Percentiles rank a stretch among this genome's conserved stretches.
Evolutionary conservation across 1,140 invertebrate genomes (phyloP).

Genomic region (Gryon sp.): DNA sequence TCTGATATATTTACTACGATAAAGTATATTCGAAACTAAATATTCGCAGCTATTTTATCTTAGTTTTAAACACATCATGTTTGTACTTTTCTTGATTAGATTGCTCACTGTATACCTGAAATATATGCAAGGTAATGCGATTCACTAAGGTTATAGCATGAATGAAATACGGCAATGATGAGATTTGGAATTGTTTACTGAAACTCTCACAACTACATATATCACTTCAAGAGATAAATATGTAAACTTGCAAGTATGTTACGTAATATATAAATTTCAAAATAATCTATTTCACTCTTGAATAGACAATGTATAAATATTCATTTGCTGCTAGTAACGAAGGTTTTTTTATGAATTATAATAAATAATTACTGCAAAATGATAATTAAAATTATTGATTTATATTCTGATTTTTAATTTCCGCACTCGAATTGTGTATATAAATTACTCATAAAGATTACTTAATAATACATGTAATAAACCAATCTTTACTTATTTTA

Average conservation of each 20-base stretch:
- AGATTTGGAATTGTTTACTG: constrained; percentile 7
- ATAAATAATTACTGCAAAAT: too few species aligned
- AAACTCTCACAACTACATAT: not conserved
- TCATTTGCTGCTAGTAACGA: too few species aligned
- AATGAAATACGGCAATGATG: constrained; percentile 35
- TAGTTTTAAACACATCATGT: constrained; percentile 25
- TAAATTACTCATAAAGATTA: too few species aligned
- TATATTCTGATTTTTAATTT: too few species aligned
- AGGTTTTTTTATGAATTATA: too few species aligned
- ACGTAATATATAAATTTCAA: too few species aligned
- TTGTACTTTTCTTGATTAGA: constrained; percentile 52
- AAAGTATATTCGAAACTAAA: constrained; percentile 37
- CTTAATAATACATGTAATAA: too few species aligned
- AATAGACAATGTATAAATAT: too few species aligned
- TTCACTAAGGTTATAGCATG: constrained; percentile 18
- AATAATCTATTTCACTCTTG: too few species aligned
- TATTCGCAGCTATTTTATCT: constrained; percentile 41
- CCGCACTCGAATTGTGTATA: too few species aligned
- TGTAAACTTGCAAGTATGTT: not conserved
- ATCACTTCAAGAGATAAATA: constrained; percentile 5
- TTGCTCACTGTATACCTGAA: constrained; percentile 29
- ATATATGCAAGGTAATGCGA: constrained; percentile 38
- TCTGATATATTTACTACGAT: constrained; percentile 48
- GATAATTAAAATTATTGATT: too few species aligned
- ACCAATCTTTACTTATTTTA: too few species aligned